A percentile compares a stretch with the other conserved stretches of the same genome.
phyloP scores from a whole-genome alignment of 2,797 vertebrate genomes.

The Enteromius anoplus region DNA sequence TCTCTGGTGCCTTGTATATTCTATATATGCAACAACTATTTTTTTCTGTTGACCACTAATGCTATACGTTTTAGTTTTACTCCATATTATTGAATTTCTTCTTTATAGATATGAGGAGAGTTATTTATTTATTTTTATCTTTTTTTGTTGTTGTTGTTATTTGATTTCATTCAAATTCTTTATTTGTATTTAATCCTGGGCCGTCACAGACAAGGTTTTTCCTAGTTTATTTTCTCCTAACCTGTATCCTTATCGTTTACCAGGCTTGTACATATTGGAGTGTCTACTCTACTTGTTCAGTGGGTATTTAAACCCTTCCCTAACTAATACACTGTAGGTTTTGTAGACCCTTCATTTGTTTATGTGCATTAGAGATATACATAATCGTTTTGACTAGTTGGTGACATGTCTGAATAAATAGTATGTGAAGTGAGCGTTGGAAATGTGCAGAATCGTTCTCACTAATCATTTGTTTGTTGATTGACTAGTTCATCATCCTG shows the following conservation, averaged over 20 bases:
- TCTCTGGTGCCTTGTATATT: neutral
- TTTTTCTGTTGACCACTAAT: neutral
- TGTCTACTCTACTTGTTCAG: constrained; percentile 45
- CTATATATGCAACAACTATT: neutral
- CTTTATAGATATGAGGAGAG: neutral
- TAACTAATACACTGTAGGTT: neutral
- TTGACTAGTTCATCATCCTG: neutral
- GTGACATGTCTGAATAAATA: neutral
- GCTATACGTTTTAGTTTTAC: neutral
- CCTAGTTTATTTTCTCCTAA: neutral
- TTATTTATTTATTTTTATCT: neutral
- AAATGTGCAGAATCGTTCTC: neutral
- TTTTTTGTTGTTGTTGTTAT: no score
- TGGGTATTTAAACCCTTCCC: constrained; percentile 42
- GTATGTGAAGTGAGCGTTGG: neutral
- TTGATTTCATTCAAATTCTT: neutral
- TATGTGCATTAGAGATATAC: neutral
- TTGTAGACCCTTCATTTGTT: neutral
- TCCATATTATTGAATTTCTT: neutral
- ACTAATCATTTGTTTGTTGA: neutral
- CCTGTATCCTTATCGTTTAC: constrained; percentile 21
- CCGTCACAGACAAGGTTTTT: neutral
- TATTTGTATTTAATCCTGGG: neutral
- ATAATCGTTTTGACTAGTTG: neutral
- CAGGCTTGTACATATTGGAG: constrained; percentile 28